Evolutionary conservation across 2,113 vertebrate species (phyloP).

Genomic region (Ceyx margarethae): DNA sequence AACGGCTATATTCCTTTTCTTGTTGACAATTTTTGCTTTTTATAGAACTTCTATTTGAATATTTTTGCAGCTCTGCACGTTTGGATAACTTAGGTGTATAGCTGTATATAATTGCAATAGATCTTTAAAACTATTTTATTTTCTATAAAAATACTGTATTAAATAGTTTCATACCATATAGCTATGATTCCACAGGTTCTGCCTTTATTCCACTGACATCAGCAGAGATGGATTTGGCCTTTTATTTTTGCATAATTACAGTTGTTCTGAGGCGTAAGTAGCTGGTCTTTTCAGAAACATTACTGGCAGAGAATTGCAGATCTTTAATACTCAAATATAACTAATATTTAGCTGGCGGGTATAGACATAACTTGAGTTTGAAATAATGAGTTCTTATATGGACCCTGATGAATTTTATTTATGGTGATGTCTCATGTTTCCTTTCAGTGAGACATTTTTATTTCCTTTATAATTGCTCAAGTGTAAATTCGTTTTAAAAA

Average conservation of each 20-base stretch:
- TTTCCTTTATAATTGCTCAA: not conserved
- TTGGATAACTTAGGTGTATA: conserved; percentile 27
- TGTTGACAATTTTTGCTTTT: conserved; percentile 34
- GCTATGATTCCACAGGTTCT: conserved; percentile 20
- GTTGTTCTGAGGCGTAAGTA: not conserved
- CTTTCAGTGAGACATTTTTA: not conserved
- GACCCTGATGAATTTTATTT: not conserved
- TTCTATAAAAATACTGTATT: conserved; percentile 26
- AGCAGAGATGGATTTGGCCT: not conserved
- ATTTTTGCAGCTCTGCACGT: conserved; percentile 38
- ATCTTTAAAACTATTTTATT: conserved; percentile 10
- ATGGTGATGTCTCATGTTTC: not conserved
- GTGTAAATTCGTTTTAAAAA: not conserved
- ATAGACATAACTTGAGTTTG: not conserved
- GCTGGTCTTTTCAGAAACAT: not conserved
- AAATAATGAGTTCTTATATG: rapidly evolving
- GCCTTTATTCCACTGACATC: conserved; percentile 9
- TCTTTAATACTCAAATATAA: not conserved
- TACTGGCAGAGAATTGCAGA: not conserved
- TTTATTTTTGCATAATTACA: not conserved
- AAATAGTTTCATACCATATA: conserved; percentile 29
- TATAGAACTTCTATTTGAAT: conserved; percentile 5
- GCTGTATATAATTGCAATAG: conserved; percentile 49
- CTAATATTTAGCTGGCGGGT: not conserved
- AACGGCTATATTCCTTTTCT: conserved; percentile 31